Percentiles rank a stretch among this genome's conserved stretches.
phyloP scores from a whole-genome alignment of 2,888 invertebrate species.

The Himalopsyche tibetana region DNA sequence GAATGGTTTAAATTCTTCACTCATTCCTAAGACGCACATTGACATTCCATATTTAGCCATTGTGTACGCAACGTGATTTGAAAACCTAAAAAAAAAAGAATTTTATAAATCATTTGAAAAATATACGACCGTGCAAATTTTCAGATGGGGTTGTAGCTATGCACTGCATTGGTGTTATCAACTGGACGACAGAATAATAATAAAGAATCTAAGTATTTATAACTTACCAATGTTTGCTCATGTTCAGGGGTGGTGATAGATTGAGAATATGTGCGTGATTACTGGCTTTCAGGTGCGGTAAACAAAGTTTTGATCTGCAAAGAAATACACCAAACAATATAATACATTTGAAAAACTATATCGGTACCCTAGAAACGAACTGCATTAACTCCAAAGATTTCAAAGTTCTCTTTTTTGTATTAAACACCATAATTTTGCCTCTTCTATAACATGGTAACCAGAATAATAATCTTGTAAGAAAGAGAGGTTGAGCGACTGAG shows the following conservation, averaged over 20 bases:
- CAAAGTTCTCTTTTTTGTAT: too few species aligned
- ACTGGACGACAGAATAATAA: not conserved
- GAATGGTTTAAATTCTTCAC: conserved; percentile 90
- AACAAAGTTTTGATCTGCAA: conserved; percentile 90
- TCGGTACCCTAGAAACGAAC: too few species aligned
- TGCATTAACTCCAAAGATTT: too few species aligned
- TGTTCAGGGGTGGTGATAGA: conserved; percentile 94
- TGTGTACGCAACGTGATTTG: conserved; percentile 95
- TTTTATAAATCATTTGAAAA: not conserved
- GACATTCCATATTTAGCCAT: conserved; percentile 99
- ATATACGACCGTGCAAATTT: not conserved
- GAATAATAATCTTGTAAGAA: too few species aligned
- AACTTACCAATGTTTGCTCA: conserved; percentile 89
- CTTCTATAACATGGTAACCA: too few species aligned
- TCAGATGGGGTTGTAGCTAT: too few species aligned
- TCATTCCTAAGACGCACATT: conserved; percentile 98
- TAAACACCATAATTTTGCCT: too few species aligned
- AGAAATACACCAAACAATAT: conserved; percentile 44
- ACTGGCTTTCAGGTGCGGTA: conserved; percentile 91
- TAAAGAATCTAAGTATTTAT: conserved; percentile 66
- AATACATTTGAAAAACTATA: too few species aligned
- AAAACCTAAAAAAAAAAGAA: conserved; percentile 77
- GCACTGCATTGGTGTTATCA: not conserved
- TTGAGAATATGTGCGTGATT: conserved; percentile 94
- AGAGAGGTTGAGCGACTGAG: too few species aligned